Evolutionary conservation across 2,113 vertebrate species (phyloP), one percentile per base, ranked within the genome.

Genomic region (Tupaia tana): DNA sequence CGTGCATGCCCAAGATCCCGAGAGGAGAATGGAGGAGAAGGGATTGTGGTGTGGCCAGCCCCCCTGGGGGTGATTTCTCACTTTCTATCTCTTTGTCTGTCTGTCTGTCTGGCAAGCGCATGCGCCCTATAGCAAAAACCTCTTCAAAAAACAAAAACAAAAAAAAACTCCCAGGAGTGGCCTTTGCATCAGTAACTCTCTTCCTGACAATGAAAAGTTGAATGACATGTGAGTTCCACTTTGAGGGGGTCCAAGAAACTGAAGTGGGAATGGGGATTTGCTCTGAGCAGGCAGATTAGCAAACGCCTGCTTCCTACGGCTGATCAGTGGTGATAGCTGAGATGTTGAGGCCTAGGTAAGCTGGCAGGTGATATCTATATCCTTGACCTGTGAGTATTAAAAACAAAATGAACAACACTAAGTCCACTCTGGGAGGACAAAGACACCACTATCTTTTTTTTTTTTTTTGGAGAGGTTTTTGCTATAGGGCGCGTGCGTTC

Each of bases 191-290:
- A 2, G 59, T 34, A 59, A 25, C 22, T 89, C 54, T 82, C 84
- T 87, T 93, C 71, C 70, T 29, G 15, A 71, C 78, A 91, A 92
- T 74, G 64, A 86, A 91, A 73, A 81, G 5, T n/a, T 61, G 34
- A 81, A 25, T 63, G 54, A 27, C 18, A 24, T 58, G 5, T 29
- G 52, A 79, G 66, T 19, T 63, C 64, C 25, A 19, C 56, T 64
- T 31, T 43, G 29, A 52, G 70, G 27, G 31, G 9, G 8, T 64
- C 29, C 63, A 75, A 81, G 63, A 73, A 82, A 86, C 15, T 79
- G 69, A 56, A 84, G 29, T 9, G 71, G n/a, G 29, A 56, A 58
- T 22, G 9, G 43, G 18, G 69, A 24, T 71, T 89, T 61, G 18
- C 86, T 61, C 25, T 25, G 24, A 64, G 27, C 52, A 27, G 24